phyloP scores from a whole-genome alignment of 2,113 vertebrate species.

The Oncorhynchus tshawytscha region DNA sequence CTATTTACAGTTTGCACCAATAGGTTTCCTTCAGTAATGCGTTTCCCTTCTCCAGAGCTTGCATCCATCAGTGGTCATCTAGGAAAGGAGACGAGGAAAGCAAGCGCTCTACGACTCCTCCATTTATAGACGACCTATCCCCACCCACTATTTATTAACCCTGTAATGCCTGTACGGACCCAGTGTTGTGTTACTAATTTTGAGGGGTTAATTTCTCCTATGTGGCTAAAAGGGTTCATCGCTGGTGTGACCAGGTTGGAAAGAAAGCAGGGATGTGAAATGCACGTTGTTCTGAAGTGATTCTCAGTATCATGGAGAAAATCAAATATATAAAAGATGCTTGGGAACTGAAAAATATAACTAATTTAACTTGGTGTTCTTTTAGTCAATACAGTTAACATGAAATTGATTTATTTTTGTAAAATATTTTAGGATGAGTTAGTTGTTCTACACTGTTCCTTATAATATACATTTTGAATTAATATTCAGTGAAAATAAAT shows the following conservation, averaged over 20 bases:
- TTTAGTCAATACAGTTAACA: conserved; percentile 15
- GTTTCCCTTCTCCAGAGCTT: too few species aligned
- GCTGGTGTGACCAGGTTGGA: not conserved
- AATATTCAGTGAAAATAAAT: conserved; percentile 39
- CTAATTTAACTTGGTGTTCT: not conserved
- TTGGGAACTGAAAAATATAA: not conserved
- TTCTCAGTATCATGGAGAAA: not conserved
- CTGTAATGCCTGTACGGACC: not conserved
- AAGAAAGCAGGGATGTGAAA: not conserved
- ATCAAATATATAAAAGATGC: not conserved
- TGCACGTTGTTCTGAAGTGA: not conserved
- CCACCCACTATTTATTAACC: not conserved
- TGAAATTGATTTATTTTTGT: conserved; percentile 63
- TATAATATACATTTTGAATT: conserved; percentile 15
- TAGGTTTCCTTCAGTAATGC: too few species aligned
- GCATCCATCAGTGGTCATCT: too few species aligned
- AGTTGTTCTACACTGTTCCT: conserved; percentile 19
- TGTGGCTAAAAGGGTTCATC: not conserved
- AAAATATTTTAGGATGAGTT: conserved; percentile 23
- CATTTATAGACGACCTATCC: not conserved
- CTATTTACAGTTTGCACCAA: too few species aligned
- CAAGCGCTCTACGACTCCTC: not conserved
- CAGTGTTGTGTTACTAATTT: not conserved
- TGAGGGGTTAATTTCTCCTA: not conserved
- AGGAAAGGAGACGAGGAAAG: too few species aligned